Base-by-base conservation (phyloP, 2,797 vertebrate species). In the Pteronotus mesoamericanus region DNA sequence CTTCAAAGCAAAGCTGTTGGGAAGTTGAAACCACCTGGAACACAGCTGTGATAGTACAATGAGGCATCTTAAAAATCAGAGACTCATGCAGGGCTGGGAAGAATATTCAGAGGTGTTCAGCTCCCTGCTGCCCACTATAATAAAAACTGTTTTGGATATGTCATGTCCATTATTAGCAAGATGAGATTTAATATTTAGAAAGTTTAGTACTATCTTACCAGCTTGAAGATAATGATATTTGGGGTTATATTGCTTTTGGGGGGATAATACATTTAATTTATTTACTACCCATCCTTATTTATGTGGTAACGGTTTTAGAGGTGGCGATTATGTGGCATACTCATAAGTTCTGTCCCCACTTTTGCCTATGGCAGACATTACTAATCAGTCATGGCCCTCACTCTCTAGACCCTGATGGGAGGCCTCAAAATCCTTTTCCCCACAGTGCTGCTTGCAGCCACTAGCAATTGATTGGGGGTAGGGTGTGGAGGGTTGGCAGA, bases 1-100 rank as follows among this genome's bases (percentile, higher is more conserved):
- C 96, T 97, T 95, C 94, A 96, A 96, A 97, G 96, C 79, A 51
- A 91, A 96, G 75, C 83, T 95, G 59, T 66, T 79, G 89, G 84
- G 79, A 89, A 94, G 94, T 68, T 80, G 77, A 93, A 91, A 93
- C 90, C 93, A 97, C 97, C 86, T 87, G 94, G 89, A 96, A 95
- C 89, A 83, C 72, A 94, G 94, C 92, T 93, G 75, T 88, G 94
- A 79, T 57, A 57, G 59, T n/a, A 78, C 88, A 85, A 29, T 72
- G 42, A 82, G 18, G 26, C 42, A 42, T 80, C 53, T 44, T 77
- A n/a, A 83, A 94, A 93, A 77, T 90, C 91, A 84, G 86, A 51
- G 32, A 66, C 86, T 84, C 29, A 1, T 66, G 71, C 53, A n/a
- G 84, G n/a, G 34, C 87, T 78, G n/a, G 64, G 59, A 86, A 82